phyloP scores from a whole-genome alignment of 2,888 invertebrate genomes.

The Spilosoma lubricipeda region DNA sequence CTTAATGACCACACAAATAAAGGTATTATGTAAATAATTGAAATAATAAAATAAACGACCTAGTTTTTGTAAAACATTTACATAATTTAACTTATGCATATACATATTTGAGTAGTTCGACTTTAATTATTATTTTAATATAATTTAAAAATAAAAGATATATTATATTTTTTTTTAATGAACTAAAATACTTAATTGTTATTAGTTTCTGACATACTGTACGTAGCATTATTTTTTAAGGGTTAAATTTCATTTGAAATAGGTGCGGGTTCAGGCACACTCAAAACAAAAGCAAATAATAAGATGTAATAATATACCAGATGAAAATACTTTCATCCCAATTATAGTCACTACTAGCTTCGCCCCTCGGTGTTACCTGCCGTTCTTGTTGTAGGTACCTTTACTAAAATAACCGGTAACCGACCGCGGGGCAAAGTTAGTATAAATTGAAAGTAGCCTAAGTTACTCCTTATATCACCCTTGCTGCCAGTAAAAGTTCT shows the following conservation, averaged over 20 bases:
- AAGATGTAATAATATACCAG: neutral
- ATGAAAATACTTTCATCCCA: neutral
- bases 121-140: neutral
- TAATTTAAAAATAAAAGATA: too few relatives aligned
- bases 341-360: too few relatives aligned
- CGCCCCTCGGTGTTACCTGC: too few relatives aligned
- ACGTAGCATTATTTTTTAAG: neutral
- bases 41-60: slow-evolving; percentile 4
- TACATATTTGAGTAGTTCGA: neutral
- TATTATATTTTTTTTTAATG: neutral
- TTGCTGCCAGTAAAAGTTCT: too few relatives aligned
- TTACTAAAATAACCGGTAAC: too few relatives aligned
- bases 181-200: neutral
- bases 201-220: neutral
- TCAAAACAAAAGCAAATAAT: neutral
- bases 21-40: slow-evolving; percentile 2
- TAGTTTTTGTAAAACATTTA: slow-evolving; percentile 5
- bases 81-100: neutral
- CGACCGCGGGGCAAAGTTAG: too few relatives aligned
- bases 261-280: neutral
- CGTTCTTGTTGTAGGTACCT: too few relatives aligned
- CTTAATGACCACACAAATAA: neutral
- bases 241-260: neutral
- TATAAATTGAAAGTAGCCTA: too few relatives aligned
- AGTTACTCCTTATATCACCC: too few relatives aligned